A percentile compares a stretch with the other conserved stretches of the same genome.
Conservation (phyloP, 2,113 vertebrate genomes). For the Antennarius striatus region DNA sequence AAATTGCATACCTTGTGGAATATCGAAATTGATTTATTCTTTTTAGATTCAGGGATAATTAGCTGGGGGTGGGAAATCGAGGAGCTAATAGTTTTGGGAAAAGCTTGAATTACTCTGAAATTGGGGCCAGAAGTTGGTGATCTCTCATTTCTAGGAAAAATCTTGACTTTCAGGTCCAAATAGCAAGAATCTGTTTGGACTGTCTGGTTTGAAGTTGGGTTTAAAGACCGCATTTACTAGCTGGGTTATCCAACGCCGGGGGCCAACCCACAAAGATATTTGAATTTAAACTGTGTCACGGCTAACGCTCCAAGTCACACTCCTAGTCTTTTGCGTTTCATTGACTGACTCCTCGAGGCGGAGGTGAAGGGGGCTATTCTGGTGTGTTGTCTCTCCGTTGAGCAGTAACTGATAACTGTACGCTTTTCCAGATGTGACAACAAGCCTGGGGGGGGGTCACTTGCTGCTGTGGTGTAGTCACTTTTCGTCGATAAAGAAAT, state of each 20-base stretch:
- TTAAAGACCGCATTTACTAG: too few relatives aligned
- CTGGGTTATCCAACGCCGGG: background rate
- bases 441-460: constrained; percentile 47
- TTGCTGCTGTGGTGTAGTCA: constrained; percentile 50
- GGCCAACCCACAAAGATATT: background rate
- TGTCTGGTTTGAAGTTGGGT: too few relatives aligned
- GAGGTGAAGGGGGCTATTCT: constrained; percentile 64
- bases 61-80: too few relatives aligned
- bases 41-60: too few relatives aligned
- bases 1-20: too few relatives aligned
- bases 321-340: constrained; percentile 9
- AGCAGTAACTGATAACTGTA: constrained; percentile 60
- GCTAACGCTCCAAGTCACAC: background rate
- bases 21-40: too few relatives aligned
- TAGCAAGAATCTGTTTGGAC: too few relatives aligned
- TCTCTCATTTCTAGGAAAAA: too few relatives aligned
- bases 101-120: too few relatives aligned
- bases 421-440: constrained; percentile 69
- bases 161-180: too few relatives aligned
- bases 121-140: too few relatives aligned
- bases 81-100: too few relatives aligned
- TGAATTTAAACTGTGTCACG: background rate
- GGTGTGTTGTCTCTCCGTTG: constrained; percentile 52
- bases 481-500: constrained; percentile 62
- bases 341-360: constrained; percentile 49